Evolutionary conservation across 2,888 invertebrate genomes (phyloP), one percentile per base, ranked within the genome.

Genomic region (Hirtodrosophila duncani): DNA sequence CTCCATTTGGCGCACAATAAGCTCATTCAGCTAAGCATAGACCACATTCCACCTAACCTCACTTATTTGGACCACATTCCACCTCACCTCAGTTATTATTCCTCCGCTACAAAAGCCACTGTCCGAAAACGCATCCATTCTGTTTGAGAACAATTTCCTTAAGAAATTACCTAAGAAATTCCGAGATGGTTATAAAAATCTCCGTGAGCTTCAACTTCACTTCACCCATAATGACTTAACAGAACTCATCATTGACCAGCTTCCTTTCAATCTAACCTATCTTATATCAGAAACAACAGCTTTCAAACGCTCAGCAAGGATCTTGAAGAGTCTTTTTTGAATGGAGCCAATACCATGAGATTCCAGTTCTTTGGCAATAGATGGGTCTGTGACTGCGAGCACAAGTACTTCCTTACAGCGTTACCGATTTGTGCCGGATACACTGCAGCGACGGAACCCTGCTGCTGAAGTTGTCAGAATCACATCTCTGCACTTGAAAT

Each of bases 211-310:
- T n/a, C n/a, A n/a, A n/a, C n/a, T n/a, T 1, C 13, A 27, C 17
- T 6, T 49, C 21, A 11, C 11, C 3, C 30, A 39, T 1, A 49
- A 49, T 9, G 26, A 20, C 0, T 8, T 48, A 0, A 26, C 18
- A 1, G 1, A 8, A n/a, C 9, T 34, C 4, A 33, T 0, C 4
- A 4, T 24, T 2, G 2, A 14, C 3, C 10, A 48, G 20, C 3
- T 48, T 1, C 42, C 33, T 3, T 3, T 3, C 2, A 20, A 30
- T 0, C 27, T 60, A 1, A 13, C 26, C 4, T 46, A 53, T n/a
- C 11, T 55, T 2, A 55, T 8, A 26, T 60, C 4, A 21, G 55
- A 4, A 49, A 55, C 3, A 60, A 59, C 24, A 18, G 5, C 2
- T 6, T 59, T 4, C 3, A 3, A 1, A 8, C 3, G 10, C 21